These are phyloP conservation scores for Eurosta solidaginis DNA, from an alignment of 1,140 invertebrate species.

Conservation along the genomic window DNA sequence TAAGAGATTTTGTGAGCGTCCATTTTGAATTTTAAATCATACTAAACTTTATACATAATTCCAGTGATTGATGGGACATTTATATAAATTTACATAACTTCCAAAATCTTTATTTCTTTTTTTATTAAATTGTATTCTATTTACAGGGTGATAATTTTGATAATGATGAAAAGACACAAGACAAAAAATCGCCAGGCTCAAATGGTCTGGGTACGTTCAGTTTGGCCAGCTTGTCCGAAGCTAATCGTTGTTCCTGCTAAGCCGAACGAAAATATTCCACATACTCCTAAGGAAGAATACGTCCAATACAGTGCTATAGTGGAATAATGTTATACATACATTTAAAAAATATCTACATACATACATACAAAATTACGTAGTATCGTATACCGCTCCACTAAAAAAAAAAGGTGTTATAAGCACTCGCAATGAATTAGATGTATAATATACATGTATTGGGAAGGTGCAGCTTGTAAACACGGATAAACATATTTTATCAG, in stretches of 20 bases:
- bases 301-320: conserved; percentile 9
- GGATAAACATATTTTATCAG: no score
- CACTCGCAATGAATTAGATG: no score
- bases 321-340: no score
- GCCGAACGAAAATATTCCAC: conserved; percentile 26
- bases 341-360: neutral
- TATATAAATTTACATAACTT: neutral
- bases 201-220: conserved; percentile 58
- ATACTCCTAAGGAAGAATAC: conserved; percentile 16
- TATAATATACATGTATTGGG: no score
- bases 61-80: no score
- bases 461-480: no score
- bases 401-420: no score
- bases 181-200: conserved; percentile 59
- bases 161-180: conserved; percentile 52
- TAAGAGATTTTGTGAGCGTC: no score
- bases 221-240: conserved; percentile 53
- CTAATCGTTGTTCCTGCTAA: conserved; percentile 58
- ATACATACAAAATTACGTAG: neutral
- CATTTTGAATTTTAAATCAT: no score
- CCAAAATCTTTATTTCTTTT: neutral
- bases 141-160: conserved; percentile 58
- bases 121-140: conserved; percentile 3
- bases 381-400: no score
- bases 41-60: no score